Base-by-base conservation (phyloP, 2,113 vertebrate species). In the Oceanites oceanicus region DNA sequence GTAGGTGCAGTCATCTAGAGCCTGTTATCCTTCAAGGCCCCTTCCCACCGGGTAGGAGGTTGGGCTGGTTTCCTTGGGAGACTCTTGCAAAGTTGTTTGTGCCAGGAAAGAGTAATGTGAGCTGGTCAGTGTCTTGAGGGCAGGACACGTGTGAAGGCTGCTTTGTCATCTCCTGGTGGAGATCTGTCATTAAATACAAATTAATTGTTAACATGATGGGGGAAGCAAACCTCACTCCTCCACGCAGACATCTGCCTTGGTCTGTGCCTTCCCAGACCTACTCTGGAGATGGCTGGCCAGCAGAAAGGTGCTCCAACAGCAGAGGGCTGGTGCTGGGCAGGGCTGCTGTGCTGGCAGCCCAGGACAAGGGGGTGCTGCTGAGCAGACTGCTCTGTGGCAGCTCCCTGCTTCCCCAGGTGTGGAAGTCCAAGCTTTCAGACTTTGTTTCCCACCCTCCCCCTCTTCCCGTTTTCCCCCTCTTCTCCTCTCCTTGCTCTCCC, bases 401-500 rank as follows among this genome's bases (percentile, higher is more conserved):
- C 71, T 75, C 84, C 32, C 9, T 56, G 17, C 49, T 68, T 93
- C 30, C 61, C 74, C 94, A 96, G 97, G 96, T 97, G 86, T 92
- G 88, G 82, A 79, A 59, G 78, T 87, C 58, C 63, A 59, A 70
- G 56, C 49, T 72, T 91, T 92, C 75, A 72, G 91, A 81, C 47
- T 77, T 87, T 65, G 77, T 92, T 97, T 97, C 93, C 96, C 94
- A 86, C 87, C 72, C 94, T 89, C 92, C 96, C 88, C 93, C 91
- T 94, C 72, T 78, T 63, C 86, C 66, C 55, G 2, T 79, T 92
- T 90, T 75, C 53, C 74, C 85, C 77, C 92, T 93, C 63, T 96
- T 95, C 96, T 92, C 81, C 74, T 95, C 73, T 96, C 88, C 78
- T 87, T 68, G 93, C 94, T 94, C 96, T 97, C 97, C 91, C 3